A percentile compares a stretch with the other conserved stretches of the same genome.
phyloP scores from a whole-genome alignment of 2,888 invertebrate species.

The Caenorhabditis sp. region DNA sequence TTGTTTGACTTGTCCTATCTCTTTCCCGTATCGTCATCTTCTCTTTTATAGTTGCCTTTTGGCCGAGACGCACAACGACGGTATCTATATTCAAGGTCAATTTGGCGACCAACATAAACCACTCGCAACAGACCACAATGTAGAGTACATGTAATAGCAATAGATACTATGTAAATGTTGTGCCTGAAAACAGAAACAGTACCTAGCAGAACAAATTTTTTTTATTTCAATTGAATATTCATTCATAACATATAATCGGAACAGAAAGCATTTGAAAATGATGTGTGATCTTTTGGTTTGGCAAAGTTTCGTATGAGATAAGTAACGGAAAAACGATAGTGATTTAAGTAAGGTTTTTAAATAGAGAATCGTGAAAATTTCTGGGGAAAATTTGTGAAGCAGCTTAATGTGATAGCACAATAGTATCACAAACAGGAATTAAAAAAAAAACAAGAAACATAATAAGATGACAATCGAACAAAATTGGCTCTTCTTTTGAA shows the following conservation, averaged over 20 bases:
- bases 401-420: conserved; percentile 34
- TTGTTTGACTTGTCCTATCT: conserved; percentile 30
- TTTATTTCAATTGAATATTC: conserved; percentile 21
- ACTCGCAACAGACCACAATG: conserved; percentile 23
- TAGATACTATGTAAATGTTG: conserved; percentile 5
- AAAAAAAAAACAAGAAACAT: conserved; percentile 3
- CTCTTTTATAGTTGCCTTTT: conserved; percentile 31
- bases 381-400: neutral
- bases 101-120: conserved; percentile 11
- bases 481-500: neutral
- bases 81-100: conserved; percentile 54
- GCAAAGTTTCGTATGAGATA: conserved; percentile 48
- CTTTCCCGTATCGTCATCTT: conserved; percentile 23
- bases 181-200: too few species aligned
- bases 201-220: neutral
- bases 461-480: neutral
- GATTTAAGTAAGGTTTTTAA: conserved; percentile 2
- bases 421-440: conserved; percentile 38
- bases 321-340: conserved; percentile 15
- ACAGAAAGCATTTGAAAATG: conserved; percentile 40
- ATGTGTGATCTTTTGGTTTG: conserved; percentile 46
- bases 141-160: conserved; percentile 15
- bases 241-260: conserved; percentile 19
- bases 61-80: conserved; percentile 4
- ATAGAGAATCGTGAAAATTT: conserved; percentile 17